A percentile compares a stretch with the other conserved stretches of the same genome.
Evolutionary conservation across 2,113 vertebrate genomes (phyloP).

Genomic region (Entomyzon cyanotis): DNA sequence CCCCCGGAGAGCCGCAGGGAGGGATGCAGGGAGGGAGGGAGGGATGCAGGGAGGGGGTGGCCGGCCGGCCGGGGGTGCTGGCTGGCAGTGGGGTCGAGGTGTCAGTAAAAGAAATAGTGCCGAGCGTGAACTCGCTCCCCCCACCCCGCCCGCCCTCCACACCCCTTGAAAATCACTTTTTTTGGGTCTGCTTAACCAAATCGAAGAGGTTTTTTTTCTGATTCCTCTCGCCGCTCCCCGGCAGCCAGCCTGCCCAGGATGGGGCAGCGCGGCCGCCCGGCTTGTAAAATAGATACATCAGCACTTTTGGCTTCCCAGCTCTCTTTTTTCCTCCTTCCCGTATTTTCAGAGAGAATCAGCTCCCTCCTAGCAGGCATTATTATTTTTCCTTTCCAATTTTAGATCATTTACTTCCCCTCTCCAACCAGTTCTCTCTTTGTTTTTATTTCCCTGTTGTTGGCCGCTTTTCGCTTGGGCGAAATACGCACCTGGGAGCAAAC

Average conservation of each 20-base stretch:
- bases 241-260: not conserved
- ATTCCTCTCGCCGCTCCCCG: not conserved
- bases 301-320: not conserved
- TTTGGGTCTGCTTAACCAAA: too few species aligned
- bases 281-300: not conserved
- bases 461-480: not conserved
- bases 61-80: not conserved
- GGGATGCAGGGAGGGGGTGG: not conserved
- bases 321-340: fast-evolving
- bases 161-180: slow-evolving; percentile 12
- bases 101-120: slow-evolving; percentile 52
- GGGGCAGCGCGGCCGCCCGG: not conserved
- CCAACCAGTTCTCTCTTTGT: not conserved
- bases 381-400: not conserved
- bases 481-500: slow-evolving; percentile 2
- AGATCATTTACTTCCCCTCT: not conserved
- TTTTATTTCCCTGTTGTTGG: not conserved
- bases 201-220: not conserved
- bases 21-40: not conserved
- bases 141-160: not conserved
- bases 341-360: not conserved
- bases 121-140: not conserved
- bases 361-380: not conserved
- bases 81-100: slow-evolving; percentile 18
- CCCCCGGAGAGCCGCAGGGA: not conserved